A percentile compares a stretch with the other conserved stretches of the same genome.
phyloP scores from a whole-genome alignment of 2,113 vertebrate species.

The Dromas ardeola region DNA sequence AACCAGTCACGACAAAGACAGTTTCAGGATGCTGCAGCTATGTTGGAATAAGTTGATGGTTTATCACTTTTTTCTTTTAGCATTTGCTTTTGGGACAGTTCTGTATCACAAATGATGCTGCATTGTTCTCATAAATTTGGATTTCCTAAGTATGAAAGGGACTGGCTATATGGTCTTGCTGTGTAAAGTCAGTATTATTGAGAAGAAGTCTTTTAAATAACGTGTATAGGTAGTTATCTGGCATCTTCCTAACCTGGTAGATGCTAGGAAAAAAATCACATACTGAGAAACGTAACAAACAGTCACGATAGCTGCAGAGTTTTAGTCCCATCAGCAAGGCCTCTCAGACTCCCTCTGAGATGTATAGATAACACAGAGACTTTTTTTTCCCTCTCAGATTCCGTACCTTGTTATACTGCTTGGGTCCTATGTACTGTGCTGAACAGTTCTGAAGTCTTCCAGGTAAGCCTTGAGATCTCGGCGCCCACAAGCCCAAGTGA shows the following conservation, averaged over 20 bases:
- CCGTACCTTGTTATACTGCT: neutral
- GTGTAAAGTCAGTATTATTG: neutral
- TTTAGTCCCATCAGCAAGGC: neutral
- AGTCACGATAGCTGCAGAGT: neutral
- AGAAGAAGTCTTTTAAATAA: neutral
- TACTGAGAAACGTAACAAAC: neutral
- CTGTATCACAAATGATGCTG: neutral
- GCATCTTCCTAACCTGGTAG: neutral
- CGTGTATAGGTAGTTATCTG: neutral
- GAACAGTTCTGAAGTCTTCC: neutral
- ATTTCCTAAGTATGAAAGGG: neutral
- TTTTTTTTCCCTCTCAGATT: neutral
- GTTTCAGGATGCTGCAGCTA: neutral
- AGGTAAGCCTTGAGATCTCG: neutral
- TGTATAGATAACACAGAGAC: rapidly evolving
- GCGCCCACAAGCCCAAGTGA: neutral
- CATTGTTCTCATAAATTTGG: neutral
- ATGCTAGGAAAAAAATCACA: neutral
- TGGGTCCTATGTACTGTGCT: neutral
- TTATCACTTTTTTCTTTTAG: neutral
- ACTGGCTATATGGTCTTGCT: neutral
- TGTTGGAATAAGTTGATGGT: neutral
- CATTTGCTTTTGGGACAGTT: neutral
- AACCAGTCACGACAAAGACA: neutral
- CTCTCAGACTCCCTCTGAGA: neutral